Evolutionary conservation across 30 jellyfish, hydroid and myxozoan genomes (phyloP), one percentile per base, ranked within the genome.

Genomic region (Turritopsis rubra): DNA sequence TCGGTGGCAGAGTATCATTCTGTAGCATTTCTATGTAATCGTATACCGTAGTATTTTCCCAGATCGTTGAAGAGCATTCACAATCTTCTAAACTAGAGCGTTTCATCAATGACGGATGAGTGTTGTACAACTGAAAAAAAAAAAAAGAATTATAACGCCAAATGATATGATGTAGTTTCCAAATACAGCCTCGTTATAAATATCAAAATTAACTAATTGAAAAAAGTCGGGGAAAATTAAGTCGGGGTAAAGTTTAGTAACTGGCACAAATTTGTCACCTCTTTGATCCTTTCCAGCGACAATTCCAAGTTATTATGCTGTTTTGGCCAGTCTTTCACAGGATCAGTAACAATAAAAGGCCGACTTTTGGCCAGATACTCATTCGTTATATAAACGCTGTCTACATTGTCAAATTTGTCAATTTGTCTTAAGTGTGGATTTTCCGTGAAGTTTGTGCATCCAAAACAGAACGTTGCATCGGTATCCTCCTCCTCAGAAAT

Each of bases 331-430:
- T 86, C 97, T 68, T 75, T 79, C 54, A 79, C 78, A 16, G 92
- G 95, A 83, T 90, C 96, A 72, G 85, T 90, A 71, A 90, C 80
- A 16, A 90, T 65, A 3, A 83, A 93, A 83, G 97, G 97, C 65
- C 81, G 77, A 54, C 79, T 89, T 18, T 52, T 77, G 20, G 75
- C 74, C 72, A 90, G 70, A 73, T 82, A 90, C n/a, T 90, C 93
- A 28, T 90, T 81, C 13, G 97, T 66, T 18, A 90, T 54, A 21
- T 52, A 83, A 27, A 80, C 94, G 9, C 52, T 82, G 0, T 83
- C 29, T 16, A 75, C 90, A 81, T 89, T 80, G 53, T 18, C 7
- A 5, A 89, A 54, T 4, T 66, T 66, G 28, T 89, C 96, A 19
- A 89, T 18, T 21, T 30, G 29, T 53, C 85, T 81, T 28, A 26